These are phyloP conservation scores for Acanthosepion pharaonis DNA, from an alignment of 2,888 invertebrate species.

Conservation along the genomic window DNA sequence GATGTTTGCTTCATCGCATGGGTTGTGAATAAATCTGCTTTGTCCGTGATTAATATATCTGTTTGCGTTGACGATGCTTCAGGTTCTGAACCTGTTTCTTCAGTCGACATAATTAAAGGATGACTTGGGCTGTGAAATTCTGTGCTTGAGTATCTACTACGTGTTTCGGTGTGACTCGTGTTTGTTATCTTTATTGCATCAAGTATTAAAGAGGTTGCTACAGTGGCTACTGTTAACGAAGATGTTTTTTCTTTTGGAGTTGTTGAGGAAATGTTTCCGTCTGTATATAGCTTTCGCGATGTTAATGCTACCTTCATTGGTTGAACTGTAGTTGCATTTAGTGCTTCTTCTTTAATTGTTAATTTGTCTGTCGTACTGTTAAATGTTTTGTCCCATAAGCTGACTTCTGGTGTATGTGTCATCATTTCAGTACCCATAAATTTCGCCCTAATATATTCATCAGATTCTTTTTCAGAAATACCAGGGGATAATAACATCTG, in stretches of 20 bases:
- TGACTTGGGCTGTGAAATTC: neutral
- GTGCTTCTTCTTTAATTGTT: neutral
- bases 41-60: neutral
- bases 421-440: too few species aligned
- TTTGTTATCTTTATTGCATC: too few species aligned
- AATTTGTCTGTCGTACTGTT: too few species aligned
- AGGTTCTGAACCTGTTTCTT: neutral
- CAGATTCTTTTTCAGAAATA: neutral
- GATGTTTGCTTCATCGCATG: neutral
- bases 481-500: neutral
- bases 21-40: neutral
- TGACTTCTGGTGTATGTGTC: too few species aligned
- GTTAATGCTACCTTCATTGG: neutral
- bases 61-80: neutral
- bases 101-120: neutral
- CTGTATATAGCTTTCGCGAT: neutral
- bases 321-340: neutral
- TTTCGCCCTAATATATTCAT: neutral
- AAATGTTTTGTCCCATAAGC: too few species aligned
- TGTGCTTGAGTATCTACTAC: neutral
- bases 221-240: neutral
- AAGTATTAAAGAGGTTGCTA: neutral
- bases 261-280: neutral
- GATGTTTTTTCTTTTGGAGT: neutral
- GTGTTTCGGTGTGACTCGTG: neutral